These are phyloP conservation scores for Diplogasteroides magnus DNA, from an alignment of 1,140 invertebrate genomes.

Conservation along the genomic window DNA sequence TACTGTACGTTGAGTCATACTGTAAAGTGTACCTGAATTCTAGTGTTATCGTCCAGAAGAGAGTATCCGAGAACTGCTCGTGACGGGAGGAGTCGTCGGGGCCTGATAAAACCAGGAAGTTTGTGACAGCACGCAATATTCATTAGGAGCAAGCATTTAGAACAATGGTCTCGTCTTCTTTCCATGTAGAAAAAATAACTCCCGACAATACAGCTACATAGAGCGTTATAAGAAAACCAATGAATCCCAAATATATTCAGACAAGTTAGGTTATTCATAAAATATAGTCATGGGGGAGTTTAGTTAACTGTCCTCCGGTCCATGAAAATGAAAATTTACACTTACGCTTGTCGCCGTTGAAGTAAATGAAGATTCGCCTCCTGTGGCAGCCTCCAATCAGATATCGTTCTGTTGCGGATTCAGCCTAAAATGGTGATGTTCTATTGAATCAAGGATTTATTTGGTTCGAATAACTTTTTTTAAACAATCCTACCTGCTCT, in stretches of 20 bases:
- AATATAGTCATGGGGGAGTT: too few species aligned
- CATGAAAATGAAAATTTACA: too few species aligned
- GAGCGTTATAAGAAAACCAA: conserved; percentile 10
- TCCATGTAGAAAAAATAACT: conserved; percentile 18
- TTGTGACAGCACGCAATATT: background rate
- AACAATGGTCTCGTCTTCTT: conserved; percentile 3
- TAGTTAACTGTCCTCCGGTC: too few species aligned
- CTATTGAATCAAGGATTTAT: background rate
- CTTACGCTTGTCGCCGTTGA: background rate
- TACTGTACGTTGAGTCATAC: too few species aligned
- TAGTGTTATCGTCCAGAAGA: conserved; percentile 32
- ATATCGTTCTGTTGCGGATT: background rate
- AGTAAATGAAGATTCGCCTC: background rate
- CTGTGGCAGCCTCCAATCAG: background rate
- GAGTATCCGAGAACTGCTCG: conserved; percentile 34
- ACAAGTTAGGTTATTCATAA: too few species aligned
- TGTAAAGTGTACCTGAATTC: conserved; percentile 22
- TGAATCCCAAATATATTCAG: conserved; percentile 3
- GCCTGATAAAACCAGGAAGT: background rate
- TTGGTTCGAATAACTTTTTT: too few species aligned
- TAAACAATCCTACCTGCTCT: background rate
- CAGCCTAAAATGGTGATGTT: background rate
- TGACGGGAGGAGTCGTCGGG: conserved; percentile 26
- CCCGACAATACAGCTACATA: conserved; percentile 12
- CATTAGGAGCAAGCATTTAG: background rate